phyloP scores from a whole-genome alignment of 2,797 vertebrate species.

The Halcyon leucocephala region DNA sequence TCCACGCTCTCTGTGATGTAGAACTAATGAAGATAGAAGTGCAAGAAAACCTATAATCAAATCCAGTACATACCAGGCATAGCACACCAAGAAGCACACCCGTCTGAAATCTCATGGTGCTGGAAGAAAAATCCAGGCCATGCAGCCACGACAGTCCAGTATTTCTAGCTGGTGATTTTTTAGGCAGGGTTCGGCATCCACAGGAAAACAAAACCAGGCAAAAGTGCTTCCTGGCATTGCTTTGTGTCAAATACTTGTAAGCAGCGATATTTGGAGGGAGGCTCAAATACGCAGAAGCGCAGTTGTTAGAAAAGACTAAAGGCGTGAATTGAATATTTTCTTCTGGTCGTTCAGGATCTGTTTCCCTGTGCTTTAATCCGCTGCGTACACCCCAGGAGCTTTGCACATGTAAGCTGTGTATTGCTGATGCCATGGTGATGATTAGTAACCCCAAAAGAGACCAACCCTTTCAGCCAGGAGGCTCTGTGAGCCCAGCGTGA shows the following conservation, averaged over 20 bases:
- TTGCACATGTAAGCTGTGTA: not conserved
- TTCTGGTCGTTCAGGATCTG: not conserved
- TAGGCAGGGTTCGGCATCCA: not conserved
- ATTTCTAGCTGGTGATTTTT: conserved; percentile 52
- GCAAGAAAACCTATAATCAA: conserved; percentile 56
- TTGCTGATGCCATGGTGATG: not conserved
- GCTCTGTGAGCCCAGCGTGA: rapidly evolving
- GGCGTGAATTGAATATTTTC: conserved; percentile 9
- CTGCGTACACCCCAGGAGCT: not conserved
- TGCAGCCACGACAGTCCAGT: not conserved
- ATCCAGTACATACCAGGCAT: conserved; percentile 33
- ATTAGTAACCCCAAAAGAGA: not conserved
- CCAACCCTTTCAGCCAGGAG: not conserved
- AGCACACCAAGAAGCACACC: conserved; percentile 24
- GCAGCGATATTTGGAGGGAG: rapidly evolving
- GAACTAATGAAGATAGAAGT: conserved; percentile 69
- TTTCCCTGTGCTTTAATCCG: not conserved
- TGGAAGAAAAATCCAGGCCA: not conserved
- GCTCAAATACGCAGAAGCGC: rapidly evolving
- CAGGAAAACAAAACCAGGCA: not conserved
- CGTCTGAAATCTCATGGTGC: conserved; percentile 16
- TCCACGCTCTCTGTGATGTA: conserved; percentile 41
- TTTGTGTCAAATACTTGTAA: not conserved
- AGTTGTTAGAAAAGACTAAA: not conserved
- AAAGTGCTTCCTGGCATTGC: not conserved